Evolutionary conservation across 2,888 invertebrate genomes (phyloP).

Genomic region (Globia sparganii): DNA sequence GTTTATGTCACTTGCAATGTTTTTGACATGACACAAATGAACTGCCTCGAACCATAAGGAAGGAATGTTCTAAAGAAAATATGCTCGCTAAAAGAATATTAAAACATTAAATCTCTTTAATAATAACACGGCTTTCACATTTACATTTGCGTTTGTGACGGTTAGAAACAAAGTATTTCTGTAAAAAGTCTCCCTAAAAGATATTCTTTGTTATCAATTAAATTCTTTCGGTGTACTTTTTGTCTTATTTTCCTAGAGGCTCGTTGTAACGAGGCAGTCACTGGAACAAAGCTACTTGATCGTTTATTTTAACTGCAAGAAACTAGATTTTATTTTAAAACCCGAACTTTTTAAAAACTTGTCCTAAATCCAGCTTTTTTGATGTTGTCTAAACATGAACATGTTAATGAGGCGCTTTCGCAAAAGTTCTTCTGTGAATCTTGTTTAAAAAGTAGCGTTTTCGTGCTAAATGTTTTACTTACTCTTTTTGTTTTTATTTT

Average conservation of each 20-base stretch:
- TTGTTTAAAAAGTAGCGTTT: neutral
- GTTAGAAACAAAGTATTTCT: slow-evolving; percentile 57
- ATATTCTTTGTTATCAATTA: slow-evolving; percentile 86
- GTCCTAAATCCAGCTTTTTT: neutral
- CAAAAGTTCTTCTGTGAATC: neutral
- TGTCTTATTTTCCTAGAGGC: slow-evolving; percentile 78
- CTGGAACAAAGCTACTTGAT: slow-evolving; percentile 33
- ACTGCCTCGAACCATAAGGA: slow-evolving; percentile 7
- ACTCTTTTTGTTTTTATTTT: neutral
- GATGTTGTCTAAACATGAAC: slow-evolving; percentile 6
- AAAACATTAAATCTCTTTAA: slow-evolving; percentile 41
- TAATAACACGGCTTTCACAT: slow-evolving; percentile 45
- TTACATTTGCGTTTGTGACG: slow-evolving; percentile 55
- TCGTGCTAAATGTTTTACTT: neutral
- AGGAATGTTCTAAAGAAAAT: slow-evolving; percentile 21
- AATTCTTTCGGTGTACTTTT: slow-evolving; percentile 84
- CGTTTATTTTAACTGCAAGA: slow-evolving; percentile 50
- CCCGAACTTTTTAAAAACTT: slow-evolving; percentile 7
- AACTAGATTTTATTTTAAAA: slow-evolving; percentile 6
- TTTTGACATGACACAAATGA: slow-evolving; percentile 27
- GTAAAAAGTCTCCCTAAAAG: slow-evolving; percentile 62
- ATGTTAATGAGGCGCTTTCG: neutral
- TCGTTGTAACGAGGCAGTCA: slow-evolving; percentile 56
- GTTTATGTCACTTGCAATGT: slow-evolving; percentile 49
- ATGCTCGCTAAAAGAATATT: slow-evolving; percentile 23